Evolutionary conservation across 2,888 invertebrate genomes (phyloP).

Genomic region (Tigriopus californicus): DNA sequence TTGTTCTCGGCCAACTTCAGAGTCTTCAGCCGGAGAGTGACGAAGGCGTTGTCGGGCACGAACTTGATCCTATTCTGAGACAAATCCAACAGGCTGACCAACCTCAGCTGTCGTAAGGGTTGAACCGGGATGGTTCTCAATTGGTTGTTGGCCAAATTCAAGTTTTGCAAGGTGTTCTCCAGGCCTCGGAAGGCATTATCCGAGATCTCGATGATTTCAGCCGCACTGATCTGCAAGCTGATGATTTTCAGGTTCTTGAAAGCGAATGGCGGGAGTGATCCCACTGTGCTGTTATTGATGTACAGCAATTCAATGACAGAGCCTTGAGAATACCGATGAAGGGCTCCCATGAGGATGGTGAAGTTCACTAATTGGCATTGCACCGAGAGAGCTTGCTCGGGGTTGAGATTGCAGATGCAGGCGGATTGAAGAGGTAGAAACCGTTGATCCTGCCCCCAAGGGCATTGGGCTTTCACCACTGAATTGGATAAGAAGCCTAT

Average conservation of each 20-base stretch:
- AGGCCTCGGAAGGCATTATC: slow-evolving; percentile 60
- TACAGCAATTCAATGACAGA: slow-evolving; percentile 65
- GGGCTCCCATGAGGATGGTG: slow-evolving; percentile 45
- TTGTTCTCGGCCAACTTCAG: slow-evolving; percentile 68
- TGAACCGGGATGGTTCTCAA: slow-evolving; percentile 54
- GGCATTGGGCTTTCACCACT: slow-evolving; percentile 29
- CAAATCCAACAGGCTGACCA: slow-evolving; percentile 58
- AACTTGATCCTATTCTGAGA: slow-evolving; percentile 55
- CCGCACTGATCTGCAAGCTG: slow-evolving; percentile 66
- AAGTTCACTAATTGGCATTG: slow-evolving; percentile 80
- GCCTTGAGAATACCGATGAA: slow-evolving; percentile 34
- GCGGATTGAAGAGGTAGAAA: slow-evolving; percentile 54
- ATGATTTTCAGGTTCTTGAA: slow-evolving; percentile 12
- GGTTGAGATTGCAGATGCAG: slow-evolving; percentile 44
- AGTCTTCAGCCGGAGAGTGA: slow-evolving; percentile 35
- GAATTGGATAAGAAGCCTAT: background rate
- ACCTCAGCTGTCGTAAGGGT: slow-evolving; percentile 45
- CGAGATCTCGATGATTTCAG: slow-evolving; percentile 49
- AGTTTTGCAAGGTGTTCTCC: slow-evolving; percentile 53
- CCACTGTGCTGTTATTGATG: slow-evolving; percentile 64
- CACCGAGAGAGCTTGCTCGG: slow-evolving; percentile 40
- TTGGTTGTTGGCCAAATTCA: slow-evolving; percentile 52
- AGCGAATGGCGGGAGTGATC: background rate
- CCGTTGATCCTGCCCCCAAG: slow-evolving; percentile 68
- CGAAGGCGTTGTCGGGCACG: slow-evolving; percentile 56